Percentiles rank a stretch among this genome's conserved stretches.
Conservation (phyloP, 2,888 invertebrate species). For the Lymantria dispar region DNA sequence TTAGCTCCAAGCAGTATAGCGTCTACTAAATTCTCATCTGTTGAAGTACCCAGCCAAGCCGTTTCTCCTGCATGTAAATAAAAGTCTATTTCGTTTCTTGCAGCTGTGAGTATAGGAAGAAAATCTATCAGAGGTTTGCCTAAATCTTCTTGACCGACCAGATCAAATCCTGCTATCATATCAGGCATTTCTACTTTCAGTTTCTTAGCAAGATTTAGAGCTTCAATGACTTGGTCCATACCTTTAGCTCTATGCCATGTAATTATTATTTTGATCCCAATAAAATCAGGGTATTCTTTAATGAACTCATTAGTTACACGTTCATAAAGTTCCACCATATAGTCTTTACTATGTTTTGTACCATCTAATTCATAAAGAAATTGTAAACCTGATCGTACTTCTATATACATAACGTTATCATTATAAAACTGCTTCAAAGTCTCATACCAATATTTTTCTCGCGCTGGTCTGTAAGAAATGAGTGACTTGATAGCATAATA, state of each 20-base stretch:
- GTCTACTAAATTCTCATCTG: slow-evolving; percentile 89
- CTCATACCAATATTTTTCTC: slow-evolving; percentile 84
- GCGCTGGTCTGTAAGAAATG: slow-evolving; percentile 83
- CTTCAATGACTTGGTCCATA: slow-evolving; percentile 59
- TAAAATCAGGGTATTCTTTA: slow-evolving; percentile 83
- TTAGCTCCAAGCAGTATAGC: slow-evolving; percentile 88
- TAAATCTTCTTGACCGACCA: slow-evolving; percentile 91
- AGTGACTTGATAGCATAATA: slow-evolving; percentile 78
- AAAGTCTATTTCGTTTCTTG: slow-evolving; percentile 81
- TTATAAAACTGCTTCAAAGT: slow-evolving; percentile 84
- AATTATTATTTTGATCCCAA: slow-evolving; percentile 86
- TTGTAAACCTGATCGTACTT: slow-evolving; percentile 84
- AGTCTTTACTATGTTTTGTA: slow-evolving; percentile 72
- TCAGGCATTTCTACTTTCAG: slow-evolving; percentile 82
- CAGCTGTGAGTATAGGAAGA: slow-evolving; percentile 74
- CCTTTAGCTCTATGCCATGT: slow-evolving; percentile 43
- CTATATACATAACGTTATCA: slow-evolving; percentile 88
- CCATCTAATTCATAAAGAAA: slow-evolving; percentile 74
- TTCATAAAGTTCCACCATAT: slow-evolving; percentile 81
- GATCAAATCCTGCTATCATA: slow-evolving; percentile 89
- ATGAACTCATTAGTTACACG: slow-evolving; percentile 82
- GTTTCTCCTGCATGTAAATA: slow-evolving; percentile 93
- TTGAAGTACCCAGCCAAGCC: slow-evolving; percentile 85
- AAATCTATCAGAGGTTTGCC: slow-evolving; percentile 85
- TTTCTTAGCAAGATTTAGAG: slow-evolving; percentile 53